These are phyloP conservation scores for Agrotis exclamationis DNA, from an alignment of 2,888 invertebrate species.

Conservation along the genomic window DNA sequence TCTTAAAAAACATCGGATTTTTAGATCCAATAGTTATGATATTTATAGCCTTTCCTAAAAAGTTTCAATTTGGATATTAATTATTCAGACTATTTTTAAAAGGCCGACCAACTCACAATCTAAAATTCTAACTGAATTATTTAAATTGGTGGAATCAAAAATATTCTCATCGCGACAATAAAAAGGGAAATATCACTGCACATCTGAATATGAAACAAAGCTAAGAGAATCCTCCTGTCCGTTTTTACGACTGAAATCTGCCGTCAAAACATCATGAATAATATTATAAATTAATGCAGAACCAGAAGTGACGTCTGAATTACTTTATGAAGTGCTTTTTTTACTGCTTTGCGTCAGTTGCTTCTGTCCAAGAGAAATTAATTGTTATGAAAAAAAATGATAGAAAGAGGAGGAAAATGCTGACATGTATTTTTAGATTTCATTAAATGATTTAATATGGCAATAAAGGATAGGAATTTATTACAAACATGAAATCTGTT, in stretches of 20 bases:
- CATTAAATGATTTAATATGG: background rate
- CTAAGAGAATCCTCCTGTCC: conserved; percentile 20
- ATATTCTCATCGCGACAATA: background rate
- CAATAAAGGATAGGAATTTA: background rate
- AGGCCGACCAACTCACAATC: too few relatives aligned
- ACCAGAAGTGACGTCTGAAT: conserved; percentile 14
- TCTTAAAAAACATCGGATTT: too few relatives aligned
- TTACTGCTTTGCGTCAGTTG: background rate
- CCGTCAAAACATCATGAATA: conserved; percentile 43
- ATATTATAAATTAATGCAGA: conserved; percentile 31
- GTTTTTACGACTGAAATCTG: conserved; percentile 21
- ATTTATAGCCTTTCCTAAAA: background rate
- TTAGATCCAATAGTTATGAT: too few relatives aligned
- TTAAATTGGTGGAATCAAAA: background rate
- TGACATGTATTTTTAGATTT: background rate
- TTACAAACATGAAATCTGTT: background rate
- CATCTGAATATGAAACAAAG: conserved; percentile 16
- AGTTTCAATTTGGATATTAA: background rate
- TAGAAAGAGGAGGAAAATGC: background rate
- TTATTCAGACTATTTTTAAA: background rate
- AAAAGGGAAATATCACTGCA: conserved; percentile 15
- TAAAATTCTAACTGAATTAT: background rate
- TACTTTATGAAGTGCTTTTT: conserved; percentile 21
- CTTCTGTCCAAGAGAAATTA: background rate
- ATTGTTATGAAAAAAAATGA: too few relatives aligned